These are phyloP conservation scores for Macroglossus sobrinus DNA, from an alignment of 2,113 vertebrate species.

Conservation along the genomic window DNA sequence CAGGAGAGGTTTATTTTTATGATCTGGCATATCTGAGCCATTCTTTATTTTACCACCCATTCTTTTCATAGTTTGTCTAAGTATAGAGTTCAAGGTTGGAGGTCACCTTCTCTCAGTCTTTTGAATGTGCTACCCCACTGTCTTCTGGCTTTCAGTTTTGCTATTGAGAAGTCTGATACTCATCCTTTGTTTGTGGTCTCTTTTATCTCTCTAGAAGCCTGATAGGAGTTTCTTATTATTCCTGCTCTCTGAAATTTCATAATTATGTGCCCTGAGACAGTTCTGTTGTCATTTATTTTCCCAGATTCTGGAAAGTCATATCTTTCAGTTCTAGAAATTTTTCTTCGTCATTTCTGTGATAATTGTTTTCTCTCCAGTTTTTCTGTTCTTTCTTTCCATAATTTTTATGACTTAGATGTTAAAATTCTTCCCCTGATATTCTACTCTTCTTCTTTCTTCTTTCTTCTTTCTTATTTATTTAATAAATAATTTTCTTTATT, in stretches of 20 bases:
- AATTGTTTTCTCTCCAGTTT: neutral
- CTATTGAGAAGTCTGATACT: neutral
- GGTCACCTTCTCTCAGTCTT: neutral
- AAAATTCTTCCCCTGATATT: neutral
- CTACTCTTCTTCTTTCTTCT: neutral
- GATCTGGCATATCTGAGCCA: neutral
- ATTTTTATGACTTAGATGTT: neutral
- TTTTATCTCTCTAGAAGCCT: neutral
- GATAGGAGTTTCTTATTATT: neutral
- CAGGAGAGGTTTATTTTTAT: neutral
- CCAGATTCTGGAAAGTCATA: neutral
- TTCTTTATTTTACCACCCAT: neutral
- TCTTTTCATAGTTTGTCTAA: neutral
- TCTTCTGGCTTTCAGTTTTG: neutral
- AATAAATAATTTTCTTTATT: neutral
- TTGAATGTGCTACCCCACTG: neutral
- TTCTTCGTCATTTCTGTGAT: neutral
- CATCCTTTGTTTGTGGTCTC: neutral
- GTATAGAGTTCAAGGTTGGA: neutral
- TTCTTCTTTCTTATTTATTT: neutral
- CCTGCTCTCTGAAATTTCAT: neutral
- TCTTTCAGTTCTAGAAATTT: neutral
- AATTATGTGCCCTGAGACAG: neutral
- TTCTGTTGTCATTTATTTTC: neutral
- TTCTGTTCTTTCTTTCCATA: neutral